Percentiles rank a stretch among this genome's conserved stretches.
These are phyloP conservation scores for Eudyptes chrysolophus DNA, from an alignment of 2,113 vertebrate species.

Conservation along the genomic window DNA sequence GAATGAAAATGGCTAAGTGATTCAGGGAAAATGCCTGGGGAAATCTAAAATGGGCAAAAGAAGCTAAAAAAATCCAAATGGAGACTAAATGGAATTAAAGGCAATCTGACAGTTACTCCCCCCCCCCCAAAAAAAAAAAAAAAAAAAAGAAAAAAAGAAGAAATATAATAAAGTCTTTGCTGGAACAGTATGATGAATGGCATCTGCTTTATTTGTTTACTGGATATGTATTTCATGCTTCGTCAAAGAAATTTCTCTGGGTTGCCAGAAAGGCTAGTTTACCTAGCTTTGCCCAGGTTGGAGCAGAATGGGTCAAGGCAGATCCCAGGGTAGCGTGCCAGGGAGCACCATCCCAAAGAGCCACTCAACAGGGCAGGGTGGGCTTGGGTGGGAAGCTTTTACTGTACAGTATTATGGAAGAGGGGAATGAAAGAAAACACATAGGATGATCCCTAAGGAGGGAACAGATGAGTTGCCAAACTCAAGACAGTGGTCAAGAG, in stretches of 20 bases:
- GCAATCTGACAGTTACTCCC: background rate
- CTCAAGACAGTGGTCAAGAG: background rate
- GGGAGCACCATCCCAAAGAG: background rate
- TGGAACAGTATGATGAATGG: background rate
- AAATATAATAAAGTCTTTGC: background rate
- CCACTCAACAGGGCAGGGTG: background rate
- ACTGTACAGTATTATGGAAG: background rate
- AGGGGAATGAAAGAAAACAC: background rate
- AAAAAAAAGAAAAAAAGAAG: background rate
- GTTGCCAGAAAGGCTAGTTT: background rate
- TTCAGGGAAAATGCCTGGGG: background rate
- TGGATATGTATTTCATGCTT: background rate
- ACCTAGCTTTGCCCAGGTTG: background rate
- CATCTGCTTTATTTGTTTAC: background rate
- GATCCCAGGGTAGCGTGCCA: background rate
- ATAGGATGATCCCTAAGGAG: background rate
- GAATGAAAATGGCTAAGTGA: background rate
- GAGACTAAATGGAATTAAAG: background rate
- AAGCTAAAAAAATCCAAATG: background rate
- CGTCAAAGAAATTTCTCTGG: background rate
- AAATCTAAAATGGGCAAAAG: background rate
- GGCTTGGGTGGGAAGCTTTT: background rate
- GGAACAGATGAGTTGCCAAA: background rate
- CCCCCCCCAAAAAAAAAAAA: background rate
- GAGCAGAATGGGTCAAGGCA: background rate